Evolutionary conservation across 2,888 invertebrate genomes (phyloP), one percentile per base, ranked within the genome.

Genomic region (Athripsodes cinereus): DNA sequence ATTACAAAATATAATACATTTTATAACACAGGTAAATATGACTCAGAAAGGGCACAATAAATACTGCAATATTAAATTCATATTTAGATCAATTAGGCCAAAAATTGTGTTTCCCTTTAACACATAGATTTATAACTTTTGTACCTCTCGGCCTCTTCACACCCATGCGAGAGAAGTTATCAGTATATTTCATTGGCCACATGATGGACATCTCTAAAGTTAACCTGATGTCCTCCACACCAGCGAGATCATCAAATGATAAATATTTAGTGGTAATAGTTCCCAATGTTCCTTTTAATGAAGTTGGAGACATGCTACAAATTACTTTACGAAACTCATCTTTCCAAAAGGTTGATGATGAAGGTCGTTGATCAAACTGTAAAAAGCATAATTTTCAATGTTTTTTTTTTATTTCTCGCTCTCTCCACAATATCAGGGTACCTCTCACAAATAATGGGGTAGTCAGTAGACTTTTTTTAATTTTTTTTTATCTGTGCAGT

Each of bases 181-280:
- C 74, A 0, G 79, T 75, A 62, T 82, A 73, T 60, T 72, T 71
- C 13, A 85, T 68, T 1, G 84, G 84, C 72, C 82, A 80, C 62
- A 82, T 73, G 21, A 85, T 72, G 6, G 80, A 77, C 65, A 80
- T 74, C 63, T 75, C 69, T 44, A 85, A 68, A 44, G 73, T 69
- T 48, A 70, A 70, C 66, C 83, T 84, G 1, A 83, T 70, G 0
- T 73, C 64, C 1, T 71, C 69, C 68, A 84, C 72, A 13, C 85
- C 85, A 18, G 83, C 83, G 56, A 85, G 76, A 34, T 75, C 71
- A 47, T 74, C 70, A 68, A 82, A 78, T 13, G 68, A 69, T 13
- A 72, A 67, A 2, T 72, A 70, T 46, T 70, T 68, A 59, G 69
- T 71, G 49, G 69, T 68, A 1, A 79, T 72, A 0, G 70, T 66